Evolutionary conservation across 1,140 invertebrate species (phyloP), one percentile per base, ranked within the genome.

Genomic region (Leptinotarsa defecta): DNA sequence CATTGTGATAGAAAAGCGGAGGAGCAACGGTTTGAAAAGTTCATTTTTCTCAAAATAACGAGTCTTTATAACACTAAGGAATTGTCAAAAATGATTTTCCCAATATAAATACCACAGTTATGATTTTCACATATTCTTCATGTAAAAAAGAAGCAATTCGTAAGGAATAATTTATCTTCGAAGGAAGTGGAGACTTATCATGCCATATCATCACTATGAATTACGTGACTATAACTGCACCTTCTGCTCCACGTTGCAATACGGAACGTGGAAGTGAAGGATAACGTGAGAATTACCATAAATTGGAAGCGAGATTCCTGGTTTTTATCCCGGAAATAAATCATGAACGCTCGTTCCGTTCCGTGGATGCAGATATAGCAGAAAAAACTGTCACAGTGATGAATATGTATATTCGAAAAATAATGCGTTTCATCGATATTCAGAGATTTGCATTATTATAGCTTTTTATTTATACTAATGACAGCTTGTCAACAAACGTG

Each of bases 251-350:
- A n/a, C 13, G 52, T 57, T 57, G n/a, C 52, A 17, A 19, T 17
- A 57, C 52, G 52, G n/a, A 57, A 57, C 52, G 52, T 57, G 52
- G 52, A 57, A 57, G 52, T 19, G 52, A 57, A 15, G 52, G 52
- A 1, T 57, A n/a, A 57, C 52, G n/a, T 57, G 52, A 57, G 52
- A 57, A 17, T 17, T 19, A 15, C 52, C 52, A 57, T 57, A 19
- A 57, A 57, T 57, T 57, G 52, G 4, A 57, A 57, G 15, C 52
- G 52, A 57, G 52, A 57, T 57, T 57, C 52, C 52, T 57, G 17
- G 17, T 57, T 57, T 57, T 57, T n/a, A 57, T n/a, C 52, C 15
- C n/a, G 13, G 13, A 57, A 57, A 57, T 57, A 19, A 57, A 57
- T 57, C 52, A 17, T 19, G 17, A 4, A 57, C 15, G 17, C 3